A percentile compares a stretch with the other conserved stretches of the same genome.
These are phyloP conservation scores for Horisme vitalbata DNA, from an alignment of 2,888 invertebrate genomes.

Conservation along the genomic window DNA sequence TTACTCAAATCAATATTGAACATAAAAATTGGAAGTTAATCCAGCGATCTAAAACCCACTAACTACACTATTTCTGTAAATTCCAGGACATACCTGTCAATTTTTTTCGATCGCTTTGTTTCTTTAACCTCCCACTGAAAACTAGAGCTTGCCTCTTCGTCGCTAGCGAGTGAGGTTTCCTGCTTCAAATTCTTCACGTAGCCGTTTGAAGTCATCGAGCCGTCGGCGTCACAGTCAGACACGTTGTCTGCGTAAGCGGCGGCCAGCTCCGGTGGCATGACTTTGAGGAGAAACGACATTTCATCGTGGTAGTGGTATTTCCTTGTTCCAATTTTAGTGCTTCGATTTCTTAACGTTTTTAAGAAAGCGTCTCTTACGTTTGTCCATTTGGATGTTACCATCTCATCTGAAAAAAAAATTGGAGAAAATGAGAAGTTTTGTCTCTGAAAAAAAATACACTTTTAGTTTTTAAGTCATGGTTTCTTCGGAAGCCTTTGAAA, in stretches of 20 bases:
- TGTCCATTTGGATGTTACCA: slow-evolving; percentile 67
- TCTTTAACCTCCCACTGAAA: background rate
- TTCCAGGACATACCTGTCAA: slow-evolving; percentile 8
- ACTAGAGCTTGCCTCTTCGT: background rate
- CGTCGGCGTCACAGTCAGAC: slow-evolving; percentile 10
- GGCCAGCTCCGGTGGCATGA: slow-evolving; percentile 8
- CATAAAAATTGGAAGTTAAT: too few species aligned
- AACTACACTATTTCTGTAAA: too few species aligned
- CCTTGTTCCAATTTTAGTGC: slow-evolving; percentile 17
- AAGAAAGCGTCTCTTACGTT: slow-evolving; percentile 71
- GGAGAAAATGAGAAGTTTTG: too few species aligned
- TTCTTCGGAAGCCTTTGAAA: too few species aligned
- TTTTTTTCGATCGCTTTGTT: slow-evolving; percentile 1
- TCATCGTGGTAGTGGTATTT: slow-evolving; percentile 61
- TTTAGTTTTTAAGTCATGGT: too few species aligned
- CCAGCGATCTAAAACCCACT: too few species aligned
- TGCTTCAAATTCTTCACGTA: slow-evolving; percentile 3
- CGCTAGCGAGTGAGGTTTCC: slow-evolving; percentile 6
- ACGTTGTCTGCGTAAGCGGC: slow-evolving; percentile 2
- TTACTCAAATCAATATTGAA: too few species aligned
- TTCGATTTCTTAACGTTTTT: slow-evolving; percentile 56
- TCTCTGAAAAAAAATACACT: too few species aligned
- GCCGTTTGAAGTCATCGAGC: slow-evolving; percentile 7
- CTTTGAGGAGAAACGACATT: slow-evolving; percentile 53
- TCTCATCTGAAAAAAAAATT: slow-evolving; percentile 54